Conservation (phyloP, 2,888 invertebrate genomes). For the Andrena marginata region DNA sequence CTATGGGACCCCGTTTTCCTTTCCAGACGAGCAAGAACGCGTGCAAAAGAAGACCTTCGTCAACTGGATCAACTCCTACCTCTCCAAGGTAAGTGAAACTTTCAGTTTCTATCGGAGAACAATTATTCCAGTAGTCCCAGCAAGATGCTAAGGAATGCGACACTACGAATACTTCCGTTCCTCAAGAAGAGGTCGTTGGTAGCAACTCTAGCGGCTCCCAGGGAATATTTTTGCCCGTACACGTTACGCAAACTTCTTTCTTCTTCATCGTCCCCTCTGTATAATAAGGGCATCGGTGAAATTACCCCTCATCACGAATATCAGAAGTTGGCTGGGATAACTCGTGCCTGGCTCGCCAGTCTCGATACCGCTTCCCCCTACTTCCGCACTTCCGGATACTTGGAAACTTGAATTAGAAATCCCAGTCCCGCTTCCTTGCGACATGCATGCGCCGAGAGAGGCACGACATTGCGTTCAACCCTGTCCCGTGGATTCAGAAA, state of each 20-base stretch:
- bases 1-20: slow-evolving; percentile 47
- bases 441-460: slow-evolving; percentile 65
- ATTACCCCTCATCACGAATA: slow-evolving; percentile 66
- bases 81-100: slow-evolving; percentile 92
- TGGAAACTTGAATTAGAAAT: slow-evolving; percentile 76
- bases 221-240: slow-evolving; percentile 4
- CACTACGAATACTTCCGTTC: background rate
- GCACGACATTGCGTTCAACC: slow-evolving; percentile 49
- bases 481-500: background rate
- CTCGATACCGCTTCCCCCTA: slow-evolving; percentile 69
- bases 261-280: slow-evolving; percentile 7
- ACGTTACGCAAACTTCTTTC: slow-evolving; percentile 10
- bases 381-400: slow-evolving; percentile 78
- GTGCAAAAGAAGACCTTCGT: slow-evolving; percentile 99
- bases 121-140: background rate
- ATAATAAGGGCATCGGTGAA: slow-evolving; percentile 52
- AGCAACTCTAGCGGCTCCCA: too few species aligned
- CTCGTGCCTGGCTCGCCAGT: slow-evolving; percentile 78
- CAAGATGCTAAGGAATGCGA: background rate
- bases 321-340: slow-evolving; percentile 59
- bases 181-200: too few species aligned
- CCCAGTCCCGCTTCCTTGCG: slow-evolving; percentile 52
- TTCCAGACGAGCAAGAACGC: slow-evolving; percentile 99
- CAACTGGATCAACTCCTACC: slow-evolving; percentile 99
- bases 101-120: background rate